Evolutionary conservation across 64 coral and sea anemone genomes (phyloP).

Genomic region (Platygyra sinensis): DNA sequence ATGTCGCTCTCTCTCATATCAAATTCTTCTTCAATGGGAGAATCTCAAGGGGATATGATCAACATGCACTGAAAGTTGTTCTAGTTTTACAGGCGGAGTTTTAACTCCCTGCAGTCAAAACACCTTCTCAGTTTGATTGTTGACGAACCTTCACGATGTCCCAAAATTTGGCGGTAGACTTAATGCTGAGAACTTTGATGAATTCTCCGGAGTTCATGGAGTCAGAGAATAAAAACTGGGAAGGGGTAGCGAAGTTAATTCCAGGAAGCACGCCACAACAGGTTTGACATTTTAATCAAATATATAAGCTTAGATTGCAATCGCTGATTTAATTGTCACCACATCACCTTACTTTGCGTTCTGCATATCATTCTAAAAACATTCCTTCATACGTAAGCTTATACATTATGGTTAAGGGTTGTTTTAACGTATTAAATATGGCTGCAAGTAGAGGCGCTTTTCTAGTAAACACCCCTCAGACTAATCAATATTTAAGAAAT

Average conservation of each 20-base stretch:
- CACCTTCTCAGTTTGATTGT: neutral
- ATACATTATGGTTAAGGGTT: no score
- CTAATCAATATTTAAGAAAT: no score
- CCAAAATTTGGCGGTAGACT: constrained; percentile 74
- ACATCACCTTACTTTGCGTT: no score
- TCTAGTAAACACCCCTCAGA: no score
- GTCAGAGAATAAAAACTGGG: constrained; percentile 81
- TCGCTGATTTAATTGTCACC: no score
- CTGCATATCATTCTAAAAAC: no score
- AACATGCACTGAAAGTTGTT: neutral
- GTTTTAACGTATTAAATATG: no score
- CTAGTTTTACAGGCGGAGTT: no score
- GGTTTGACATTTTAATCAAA: constrained; percentile 41
- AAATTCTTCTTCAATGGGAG: neutral
- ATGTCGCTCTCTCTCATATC: neutral
- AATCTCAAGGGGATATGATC: neutral
- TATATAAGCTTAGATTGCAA: no score
- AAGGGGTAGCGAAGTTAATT: constrained; percentile 70
- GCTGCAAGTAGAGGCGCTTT: no score
- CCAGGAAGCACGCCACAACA: constrained; percentile 76
- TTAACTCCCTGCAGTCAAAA: neutral
- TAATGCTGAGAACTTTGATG: constrained; percentile 84
- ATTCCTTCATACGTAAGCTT: no score
- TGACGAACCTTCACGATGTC: constrained; percentile 7
- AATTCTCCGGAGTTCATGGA: constrained; percentile 78